Evolutionary conservation across 30 jellyfish, hydroid and myxozoan species (phyloP), one percentile per base, ranked within the genome.

Genomic region (Clytia hemisphaerica): DNA sequence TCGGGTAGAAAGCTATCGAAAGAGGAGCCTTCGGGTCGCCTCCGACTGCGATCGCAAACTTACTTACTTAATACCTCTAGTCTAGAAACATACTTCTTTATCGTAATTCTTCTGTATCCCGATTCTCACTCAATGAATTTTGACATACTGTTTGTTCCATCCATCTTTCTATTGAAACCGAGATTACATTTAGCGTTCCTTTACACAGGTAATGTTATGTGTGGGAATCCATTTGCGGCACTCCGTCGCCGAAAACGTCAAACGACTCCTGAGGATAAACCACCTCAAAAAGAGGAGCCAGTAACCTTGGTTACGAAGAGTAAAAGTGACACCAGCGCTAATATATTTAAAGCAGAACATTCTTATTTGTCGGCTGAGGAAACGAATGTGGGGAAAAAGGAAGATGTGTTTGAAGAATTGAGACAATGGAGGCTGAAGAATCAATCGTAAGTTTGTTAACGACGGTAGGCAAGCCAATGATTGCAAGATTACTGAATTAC

Each of bases 381-480:
- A 16, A n/a, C n/a, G n/a, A 74, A 68, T 12, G 15, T 35, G 24
- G 26, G 45, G 9, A 63, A 67, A 24, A 75, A 67, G 45, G 53
- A 51, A 1, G 92, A 75, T 30, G 53, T 86, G 26, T 78, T 86
- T 30, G 82, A 78, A 58, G 94, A 86, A 26, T 58, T 86, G 71
- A 67, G 64, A 62, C 32, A 30, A 29, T 86, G 96, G 96, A 60
- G 96, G 44, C 80, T 59, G 27, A 67, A 78, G 40, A 76, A 76
- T n/a, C n/a, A n/a, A n/a, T n/a, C n/a, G n/a, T n/a, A n/a, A n/a
- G n/a, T n/a, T n/a, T n/a, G n/a, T n/a, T n/a, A n/a, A n/a, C n/a
- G n/a, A n/a, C n/a, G n/a, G n/a, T n/a, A n/a, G n/a, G n/a, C n/a
- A n/a, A n/a, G n/a, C n/a, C n/a, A n/a, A n/a, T n/a, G n/a, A n/a